Base-by-base conservation (phyloP, 2,113 vertebrate species). In the Hiodon alosoides region DNA sequence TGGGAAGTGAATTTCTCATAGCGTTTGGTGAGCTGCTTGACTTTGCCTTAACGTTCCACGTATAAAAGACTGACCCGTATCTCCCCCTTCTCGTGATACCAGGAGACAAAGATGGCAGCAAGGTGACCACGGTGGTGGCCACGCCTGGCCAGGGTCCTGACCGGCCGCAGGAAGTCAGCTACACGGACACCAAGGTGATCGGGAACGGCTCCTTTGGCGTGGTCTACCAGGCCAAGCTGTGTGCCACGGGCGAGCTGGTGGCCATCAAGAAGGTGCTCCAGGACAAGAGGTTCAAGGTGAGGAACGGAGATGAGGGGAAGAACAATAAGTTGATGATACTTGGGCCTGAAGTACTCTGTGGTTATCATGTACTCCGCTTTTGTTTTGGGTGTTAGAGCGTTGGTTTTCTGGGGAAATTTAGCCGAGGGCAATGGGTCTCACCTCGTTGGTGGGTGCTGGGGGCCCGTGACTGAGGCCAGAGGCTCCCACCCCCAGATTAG, bases 241-340 rank as follows among this genome's bases (percentile, higher is more conserved):
- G 93, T 74, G 92, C 94, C 89, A 93, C 93, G 9, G 93, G 94
- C 79, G 94, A 95, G 83, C 83, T 94, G 84, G 93, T 95, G 85
- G 94, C 94, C 83, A 95, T 95, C 83, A 95, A 95, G 82, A 95
- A 95, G 87, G 94, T 95, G 80, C 89, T 95, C 68, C 94, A 95
- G 79, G 94, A 95, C 86, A 95, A 95, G 81, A 90, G 94, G 86
- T 95, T 95, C 89, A 95, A 95, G 92, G 94, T 95, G 85, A 91
- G 87, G 58, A 47, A 5, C 31, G 31, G 31, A 31, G 31, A 31
- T 31, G 31, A 31, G 31, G 31, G 31, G 31, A 31, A 31, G 31
- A 31, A 31, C 31, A 31, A 31, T 31, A 31, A 31, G 31, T 31
- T 31, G 31, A 1, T 31, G 31, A 31, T 31, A 31, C 31, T 31